Percentiles rank a stretch among this genome's conserved stretches.
Conservation (phyloP, 2,797 vertebrate genomes). For the Oreochromis grahami region DNA sequence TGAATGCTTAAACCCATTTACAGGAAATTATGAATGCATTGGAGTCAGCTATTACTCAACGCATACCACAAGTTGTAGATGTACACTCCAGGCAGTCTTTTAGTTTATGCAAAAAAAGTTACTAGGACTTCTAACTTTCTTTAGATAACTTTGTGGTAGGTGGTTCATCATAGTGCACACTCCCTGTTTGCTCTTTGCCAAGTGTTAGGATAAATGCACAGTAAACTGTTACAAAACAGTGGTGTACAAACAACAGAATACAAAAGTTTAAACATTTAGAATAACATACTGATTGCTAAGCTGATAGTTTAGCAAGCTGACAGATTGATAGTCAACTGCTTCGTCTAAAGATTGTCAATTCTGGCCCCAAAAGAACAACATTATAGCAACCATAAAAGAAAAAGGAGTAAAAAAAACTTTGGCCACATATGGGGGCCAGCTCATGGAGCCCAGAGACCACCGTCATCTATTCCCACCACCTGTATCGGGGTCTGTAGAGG, state of each 20-base stretch:
- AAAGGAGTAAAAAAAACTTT: background rate
- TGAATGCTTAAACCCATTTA: background rate
- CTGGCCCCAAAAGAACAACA: background rate
- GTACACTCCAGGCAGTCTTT: background rate
- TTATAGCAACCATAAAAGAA: background rate
- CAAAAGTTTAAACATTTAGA: background rate
- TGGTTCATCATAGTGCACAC: background rate
- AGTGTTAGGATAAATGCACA: background rate
- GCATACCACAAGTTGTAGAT: background rate
- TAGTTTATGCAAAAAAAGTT: background rate
- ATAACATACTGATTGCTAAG: background rate
- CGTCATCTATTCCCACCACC: background rate
- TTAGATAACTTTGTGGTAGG: background rate
- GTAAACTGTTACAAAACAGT: background rate
- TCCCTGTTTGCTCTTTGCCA: background rate
- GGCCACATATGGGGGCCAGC: background rate
- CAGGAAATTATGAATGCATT: background rate
- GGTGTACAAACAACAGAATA: background rate
- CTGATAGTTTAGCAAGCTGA: background rate
- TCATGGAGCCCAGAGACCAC: background rate
- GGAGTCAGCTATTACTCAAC: background rate
- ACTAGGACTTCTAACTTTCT: background rate
- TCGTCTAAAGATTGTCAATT: background rate
- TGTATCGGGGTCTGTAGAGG: background rate
- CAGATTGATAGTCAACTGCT: background rate